Evolutionary conservation across 2,888 invertebrate species (phyloP).

Genomic region (Antitype chi): DNA sequence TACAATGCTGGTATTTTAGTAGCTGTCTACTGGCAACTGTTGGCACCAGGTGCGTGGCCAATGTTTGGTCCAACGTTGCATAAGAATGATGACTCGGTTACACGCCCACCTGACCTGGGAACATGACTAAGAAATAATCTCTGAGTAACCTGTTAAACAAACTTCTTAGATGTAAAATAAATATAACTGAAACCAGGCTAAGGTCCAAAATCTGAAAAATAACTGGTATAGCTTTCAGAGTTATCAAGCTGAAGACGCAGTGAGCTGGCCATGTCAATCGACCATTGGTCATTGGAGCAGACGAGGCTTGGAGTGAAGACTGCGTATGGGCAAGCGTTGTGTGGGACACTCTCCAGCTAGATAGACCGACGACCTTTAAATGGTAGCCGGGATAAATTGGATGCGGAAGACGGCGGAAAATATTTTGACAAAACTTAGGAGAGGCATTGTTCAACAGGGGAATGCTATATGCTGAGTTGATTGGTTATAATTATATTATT

Average conservation of each 20-base stretch:
- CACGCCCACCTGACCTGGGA: slow-evolving; percentile 23
- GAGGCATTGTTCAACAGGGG: not conserved
- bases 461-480: not conserved
- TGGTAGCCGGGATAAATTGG: not conserved
- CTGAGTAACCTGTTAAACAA: not conserved
- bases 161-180: not conserved
- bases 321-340: not conserved
- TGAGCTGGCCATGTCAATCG: not conserved
- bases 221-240: not conserved
- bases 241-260: not conserved
- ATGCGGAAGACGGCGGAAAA: not conserved
- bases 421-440: not conserved
- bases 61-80: slow-evolving; percentile 60
- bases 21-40: slow-evolving; percentile 64
- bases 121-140: not conserved
- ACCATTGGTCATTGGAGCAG: not conserved
- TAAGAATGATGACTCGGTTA: slow-evolving; percentile 27
- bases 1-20: slow-evolving; percentile 74
- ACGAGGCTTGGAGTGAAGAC: not conserved
- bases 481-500: not conserved
- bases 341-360: not conserved
- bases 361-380: not conserved
- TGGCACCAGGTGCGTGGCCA: slow-evolving; percentile 58
- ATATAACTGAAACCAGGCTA: not conserved
- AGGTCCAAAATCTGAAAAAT: not conserved